Base-by-base conservation (phyloP, 1,140 invertebrate genomes). In the Drosophila kikkawai region DNA sequence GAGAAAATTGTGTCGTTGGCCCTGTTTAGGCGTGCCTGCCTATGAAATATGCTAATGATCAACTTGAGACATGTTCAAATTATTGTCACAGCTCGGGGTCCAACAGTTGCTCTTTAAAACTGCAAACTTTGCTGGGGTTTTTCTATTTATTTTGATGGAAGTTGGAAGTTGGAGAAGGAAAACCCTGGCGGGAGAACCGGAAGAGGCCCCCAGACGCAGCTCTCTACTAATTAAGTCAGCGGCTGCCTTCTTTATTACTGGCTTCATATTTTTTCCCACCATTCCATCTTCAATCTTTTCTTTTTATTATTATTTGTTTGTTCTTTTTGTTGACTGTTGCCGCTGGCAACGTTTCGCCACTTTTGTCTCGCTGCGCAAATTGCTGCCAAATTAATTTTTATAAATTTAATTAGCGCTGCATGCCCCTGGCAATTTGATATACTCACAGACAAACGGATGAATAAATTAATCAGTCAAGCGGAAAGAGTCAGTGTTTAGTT, bases 41-140 rank as follows among this genome's bases (percentile, higher is more conserved):
- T 85, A 82, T 85, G 82, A 91, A 90, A 90, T 90, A 90, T 90
- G 85, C 85, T 90, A 90, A 90, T 90, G 85, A 90, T 90, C 86
- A 91, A 91, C 85, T 90, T 85, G 85, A 90, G 85, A 88, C 85
- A 82, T 79, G 85, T 88, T 79, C 71, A 85, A 90, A 91, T 90
- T 85, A 91, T 91, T 91, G 82, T 77, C 79, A 79, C 80, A 22
- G 48, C 51, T 57, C 13, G 48, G 65, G 56, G 57, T 73, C 80
- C 69, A 80, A 63, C 51, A 80, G 2, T 4, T 22, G 47, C 32
- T 19, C 75, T 59, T 79, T 65, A 48, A 78, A 77, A 60, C 47
- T 75, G 79, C 53, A 79, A 73, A 70, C 58, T 78, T 79, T 56
- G n/a, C 56, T 17, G 61, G 71, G 37, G 44, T 45, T 22, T 7